A percentile compares a stretch with the other conserved stretches of the same genome.
Evolutionary conservation across 2,888 invertebrate genomes (phyloP).

Genomic region (Volucella zonaria): DNA sequence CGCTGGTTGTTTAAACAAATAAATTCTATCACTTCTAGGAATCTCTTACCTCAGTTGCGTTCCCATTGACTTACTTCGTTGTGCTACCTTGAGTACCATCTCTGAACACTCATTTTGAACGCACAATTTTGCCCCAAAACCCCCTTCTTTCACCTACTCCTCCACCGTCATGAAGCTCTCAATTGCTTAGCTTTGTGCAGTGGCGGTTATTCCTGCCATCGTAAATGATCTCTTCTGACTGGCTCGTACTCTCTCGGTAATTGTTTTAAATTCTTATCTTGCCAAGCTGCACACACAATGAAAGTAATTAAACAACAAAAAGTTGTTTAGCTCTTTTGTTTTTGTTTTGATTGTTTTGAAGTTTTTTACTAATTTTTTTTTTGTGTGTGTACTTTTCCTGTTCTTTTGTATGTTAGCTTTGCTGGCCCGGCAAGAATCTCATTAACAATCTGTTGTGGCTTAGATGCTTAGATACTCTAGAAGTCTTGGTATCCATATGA

Average conservation of each 20-base stretch:
- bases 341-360: neutral
- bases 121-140: conserved; percentile 17
- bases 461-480: conserved; percentile 31
- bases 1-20: conserved; percentile 22
- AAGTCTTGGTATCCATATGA: conserved; percentile 36
- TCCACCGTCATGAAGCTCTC: conserved; percentile 9
- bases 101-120: conserved; percentile 40
- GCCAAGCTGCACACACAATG: conserved; percentile 58
- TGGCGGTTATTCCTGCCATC: conserved; percentile 21
- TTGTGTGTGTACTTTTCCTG: conserved; percentile 53
- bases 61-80: conserved; percentile 58
- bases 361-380: too few relatives aligned
- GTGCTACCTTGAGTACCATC: conserved; percentile 24
- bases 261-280: conserved; percentile 66
- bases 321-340: conserved; percentile 26
- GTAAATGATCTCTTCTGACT: conserved; percentile 63
- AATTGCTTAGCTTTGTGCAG: neutral
- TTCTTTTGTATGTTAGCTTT: conserved; percentile 54
- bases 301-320: conserved; percentile 68
- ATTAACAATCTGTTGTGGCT: conserved; percentile 47
- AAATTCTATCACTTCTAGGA: conserved; percentile 62
- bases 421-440: conserved; percentile 58
- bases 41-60: conserved; percentile 48
- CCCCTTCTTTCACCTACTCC: neutral
- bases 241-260: conserved; percentile 4